These are phyloP conservation scores for Stigmatopora argus DNA, from an alignment of 2,113 vertebrate genomes.

Conservation along the genomic window DNA sequence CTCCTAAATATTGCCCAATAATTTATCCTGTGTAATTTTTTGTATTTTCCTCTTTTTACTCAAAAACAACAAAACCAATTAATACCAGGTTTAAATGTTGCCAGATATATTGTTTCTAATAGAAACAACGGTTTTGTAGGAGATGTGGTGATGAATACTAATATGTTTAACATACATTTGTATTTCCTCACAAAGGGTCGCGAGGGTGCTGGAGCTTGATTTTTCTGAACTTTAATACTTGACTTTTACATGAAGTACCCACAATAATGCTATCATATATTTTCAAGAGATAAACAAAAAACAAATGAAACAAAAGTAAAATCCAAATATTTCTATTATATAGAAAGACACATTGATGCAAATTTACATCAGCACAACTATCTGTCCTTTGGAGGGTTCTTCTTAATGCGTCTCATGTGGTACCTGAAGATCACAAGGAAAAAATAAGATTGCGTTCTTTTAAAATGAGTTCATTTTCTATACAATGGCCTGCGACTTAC, in stretches of 20 bases:
- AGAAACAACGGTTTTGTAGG: too few relatives aligned
- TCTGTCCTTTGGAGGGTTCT: conserved; percentile 53
- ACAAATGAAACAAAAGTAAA: neutral
- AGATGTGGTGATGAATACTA: too few relatives aligned
- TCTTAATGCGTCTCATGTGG: conserved; percentile 54
- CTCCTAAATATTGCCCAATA: too few relatives aligned
- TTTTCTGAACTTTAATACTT: neutral
- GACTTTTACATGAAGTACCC: neutral
- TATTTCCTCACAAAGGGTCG: too few relatives aligned
- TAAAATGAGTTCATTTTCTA: neutral
- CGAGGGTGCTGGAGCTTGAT: neutral
- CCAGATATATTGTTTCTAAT: too few relatives aligned
- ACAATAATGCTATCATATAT: neutral
- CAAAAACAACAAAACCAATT: too few relatives aligned
- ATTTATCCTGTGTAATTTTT: too few relatives aligned
- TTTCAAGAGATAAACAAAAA: neutral
- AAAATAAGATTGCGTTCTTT: neutral
- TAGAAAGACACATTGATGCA: conserved; percentile 18
- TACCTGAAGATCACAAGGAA: conserved; percentile 53
- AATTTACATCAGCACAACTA: conserved; percentile 18
- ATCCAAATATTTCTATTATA: conserved; percentile 42
- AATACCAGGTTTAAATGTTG: too few relatives aligned
- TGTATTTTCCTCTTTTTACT: too few relatives aligned
- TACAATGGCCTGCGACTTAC: conserved; percentile 68
- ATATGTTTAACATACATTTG: too few relatives aligned